Base-by-base conservation (phyloP, 2,113 vertebrate genomes). In the Dryoscopus gambensis region DNA sequence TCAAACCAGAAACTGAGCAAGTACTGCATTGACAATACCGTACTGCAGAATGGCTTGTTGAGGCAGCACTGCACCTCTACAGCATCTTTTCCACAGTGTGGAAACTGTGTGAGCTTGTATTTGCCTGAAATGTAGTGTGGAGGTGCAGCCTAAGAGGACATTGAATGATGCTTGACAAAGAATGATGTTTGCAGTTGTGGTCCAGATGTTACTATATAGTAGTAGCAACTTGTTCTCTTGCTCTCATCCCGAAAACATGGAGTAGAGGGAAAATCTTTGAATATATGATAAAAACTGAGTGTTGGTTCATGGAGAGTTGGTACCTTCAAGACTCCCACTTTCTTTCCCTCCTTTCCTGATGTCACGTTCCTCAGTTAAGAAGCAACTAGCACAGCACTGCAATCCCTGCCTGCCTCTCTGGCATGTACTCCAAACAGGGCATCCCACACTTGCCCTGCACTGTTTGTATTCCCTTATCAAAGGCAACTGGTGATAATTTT, bases 381-480 rank as follows among this genome's bases (percentile, higher is more conserved):
- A 92, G 33, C 52, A 75, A 3, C 35, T 55, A 16, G 30, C 55
- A 52, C 7, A 78, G 60, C 52, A 21, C 21, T 67, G 52, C 60
- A 77, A 33, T 28, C 8, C 7, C 25, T 55, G 64, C 44, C 35
- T 33, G 46, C 68, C 83, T 95, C 65, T 89, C 44, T 11, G 12
- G 40, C 37, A 6, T 73, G 1, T 84, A 5, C 69, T 90, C 82
- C 64, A 78, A 64, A 70, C 4, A 44, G 70, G 92, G 81, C 82
- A 92, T 76, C 90, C 44, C 59, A 92, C 39, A 11, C 60, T 91
- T 67, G n/a, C 53, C 85, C 73, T 2, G 1, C 33, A 39, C 60
- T 97, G 27, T 97, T 97, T 96, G 90, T 91, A 52, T 94, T 96
- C 21, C 40, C 39, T 96, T 97, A 97, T 97, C 97, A 3, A 85